phyloP scores from a whole-genome alignment of 2,888 invertebrate species.

The Epirrhoe alternata region DNA sequence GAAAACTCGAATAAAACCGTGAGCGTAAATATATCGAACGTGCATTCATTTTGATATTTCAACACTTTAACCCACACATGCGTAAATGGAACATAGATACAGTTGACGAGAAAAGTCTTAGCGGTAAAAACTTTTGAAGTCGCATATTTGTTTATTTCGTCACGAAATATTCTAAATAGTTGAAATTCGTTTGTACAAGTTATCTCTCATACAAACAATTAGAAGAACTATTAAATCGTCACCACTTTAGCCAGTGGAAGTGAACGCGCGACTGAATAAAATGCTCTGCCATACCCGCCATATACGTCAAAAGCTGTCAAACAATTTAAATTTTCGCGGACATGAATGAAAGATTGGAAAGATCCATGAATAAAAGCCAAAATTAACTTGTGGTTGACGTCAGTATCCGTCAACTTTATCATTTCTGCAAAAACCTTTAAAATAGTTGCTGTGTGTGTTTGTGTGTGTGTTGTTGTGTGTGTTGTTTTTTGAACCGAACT shows the following conservation, averaged over 20 bases:
- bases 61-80: conserved; percentile 24
- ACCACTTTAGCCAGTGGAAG: too few relatives aligned
- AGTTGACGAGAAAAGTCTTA: conserved; percentile 12
- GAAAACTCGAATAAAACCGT: conserved; percentile 26
- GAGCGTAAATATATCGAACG: conserved; percentile 32
- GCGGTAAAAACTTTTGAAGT: background rate
- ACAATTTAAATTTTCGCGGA: background rate
- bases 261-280: too few relatives aligned
- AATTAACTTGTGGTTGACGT: background rate
- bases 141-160: too few relatives aligned
- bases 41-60: conserved; percentile 27
- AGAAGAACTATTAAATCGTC: too few relatives aligned
- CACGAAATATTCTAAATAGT: too few relatives aligned
- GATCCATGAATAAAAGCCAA: background rate
- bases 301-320: background rate
- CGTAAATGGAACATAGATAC: conserved; percentile 14
- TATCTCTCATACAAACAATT: too few relatives aligned
- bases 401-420: background rate
- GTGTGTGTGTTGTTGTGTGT: too few relatives aligned
- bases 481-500: too few relatives aligned
- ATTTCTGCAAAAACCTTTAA: background rate
- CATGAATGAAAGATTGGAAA: background rate
- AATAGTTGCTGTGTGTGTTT: too few relatives aligned
- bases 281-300: too few relatives aligned
- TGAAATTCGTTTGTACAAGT: too few relatives aligned